phyloP scores from a whole-genome alignment of 2,797 vertebrate genomes.

The Synaphobranchus kaupii region DNA sequence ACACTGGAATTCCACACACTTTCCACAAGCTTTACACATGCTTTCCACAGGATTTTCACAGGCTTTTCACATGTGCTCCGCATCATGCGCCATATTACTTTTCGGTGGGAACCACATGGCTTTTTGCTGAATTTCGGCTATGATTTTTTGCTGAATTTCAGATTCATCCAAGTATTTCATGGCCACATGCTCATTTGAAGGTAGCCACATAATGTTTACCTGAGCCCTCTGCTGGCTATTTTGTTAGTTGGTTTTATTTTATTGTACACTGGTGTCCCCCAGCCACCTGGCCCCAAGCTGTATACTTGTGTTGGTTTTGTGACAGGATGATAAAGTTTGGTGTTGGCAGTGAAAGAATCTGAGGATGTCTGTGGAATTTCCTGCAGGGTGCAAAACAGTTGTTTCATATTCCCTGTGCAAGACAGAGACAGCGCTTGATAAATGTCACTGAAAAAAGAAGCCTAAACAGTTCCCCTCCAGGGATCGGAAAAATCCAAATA shows the following conservation, averaged over 20 bases:
- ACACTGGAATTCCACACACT: too few species aligned
- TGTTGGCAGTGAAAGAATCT: slow-evolving; percentile 46
- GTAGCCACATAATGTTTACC: not conserved
- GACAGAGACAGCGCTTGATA: slow-evolving; percentile 55
- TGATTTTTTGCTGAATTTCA: too few species aligned
- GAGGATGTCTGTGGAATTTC: slow-evolving; percentile 51
- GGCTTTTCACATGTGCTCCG: too few species aligned
- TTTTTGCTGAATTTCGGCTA: not conserved
- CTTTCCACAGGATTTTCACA: too few species aligned
- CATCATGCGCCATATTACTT: too few species aligned
- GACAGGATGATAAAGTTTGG: slow-evolving; percentile 66
- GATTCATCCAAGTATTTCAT: not conserved
- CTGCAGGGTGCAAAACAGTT: slow-evolving; percentile 41
- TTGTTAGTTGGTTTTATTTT: slow-evolving; percentile 50
- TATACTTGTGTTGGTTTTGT: slow-evolving; percentile 40
- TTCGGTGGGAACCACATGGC: not conserved
- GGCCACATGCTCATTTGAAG: not conserved
- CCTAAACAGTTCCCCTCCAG: slow-evolving; percentile 56
- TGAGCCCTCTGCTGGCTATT: slow-evolving; percentile 33
- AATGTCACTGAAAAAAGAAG: slow-evolving; percentile 49
- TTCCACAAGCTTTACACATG: too few species aligned
- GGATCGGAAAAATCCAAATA: slow-evolving; percentile 45
- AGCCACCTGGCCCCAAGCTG: slow-evolving; percentile 13
- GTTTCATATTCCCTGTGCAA: slow-evolving; percentile 45
- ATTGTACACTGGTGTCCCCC: slow-evolving; percentile 37